Evolutionary conservation across 1,140 invertebrate species (phyloP), one percentile per base, ranked within the genome.

Genomic region (Camponotus pennsylvanicus): DNA sequence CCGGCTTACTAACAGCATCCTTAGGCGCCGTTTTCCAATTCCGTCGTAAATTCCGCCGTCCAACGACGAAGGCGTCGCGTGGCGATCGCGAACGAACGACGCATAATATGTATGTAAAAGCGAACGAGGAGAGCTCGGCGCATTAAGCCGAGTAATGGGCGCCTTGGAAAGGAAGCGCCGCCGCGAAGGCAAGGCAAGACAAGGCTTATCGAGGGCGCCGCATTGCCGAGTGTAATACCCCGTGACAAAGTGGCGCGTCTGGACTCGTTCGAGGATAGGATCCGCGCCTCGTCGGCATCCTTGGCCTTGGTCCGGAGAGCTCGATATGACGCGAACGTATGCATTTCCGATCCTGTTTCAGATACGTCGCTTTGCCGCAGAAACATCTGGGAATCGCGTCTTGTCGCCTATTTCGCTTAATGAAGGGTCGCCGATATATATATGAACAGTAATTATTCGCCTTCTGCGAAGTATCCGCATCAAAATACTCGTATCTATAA

Each of bases 141-240:
- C 89, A 90, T 90, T 90, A 90, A 90, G 77, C 89, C 89, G 86
- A 90, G 88, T 90, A 90, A 90, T 90, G 61, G 88, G 82, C 86
- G 88, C 82, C 88, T 90, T 88, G 59, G 88, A 86, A 75, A 90
- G 88, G 86, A 90, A 90, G 77, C 86, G 73, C 27, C 83, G 82
- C 82, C 64, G 37, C 15, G 88, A 83, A 63, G 42, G 67, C 42
- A 45, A 45, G 42, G 42, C 42, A 49, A 49, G 45, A 13, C 45
- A 15, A 37, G 40, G 55, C 69, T 83, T 83, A 83, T 83, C 87
- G 80, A 86, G 85, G 89, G 88, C 89, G 89, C 88, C 89, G 82
- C 77, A 15, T 52, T 78, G 76, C 86, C 77, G 87, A 73, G 86
- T 70, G 89, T 90, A 90, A 90, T 90, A 90, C 86, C 34, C 89